These are phyloP conservation scores for Coelopa pilipes DNA, from an alignment of 2,888 invertebrate genomes.

Conservation along the genomic window DNA sequence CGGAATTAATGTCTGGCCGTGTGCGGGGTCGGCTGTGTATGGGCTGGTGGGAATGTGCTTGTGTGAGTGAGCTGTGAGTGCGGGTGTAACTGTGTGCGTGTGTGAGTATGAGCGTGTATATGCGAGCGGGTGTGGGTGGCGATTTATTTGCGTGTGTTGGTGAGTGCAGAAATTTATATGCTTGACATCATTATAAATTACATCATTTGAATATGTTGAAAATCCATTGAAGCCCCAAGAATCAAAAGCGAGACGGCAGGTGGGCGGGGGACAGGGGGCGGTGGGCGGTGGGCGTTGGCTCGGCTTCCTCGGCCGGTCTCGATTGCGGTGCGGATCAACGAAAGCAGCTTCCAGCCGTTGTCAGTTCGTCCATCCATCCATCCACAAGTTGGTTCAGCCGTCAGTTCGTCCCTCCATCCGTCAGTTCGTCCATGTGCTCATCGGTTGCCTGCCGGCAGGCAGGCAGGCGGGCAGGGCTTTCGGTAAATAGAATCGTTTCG, in stretches of 20 bases:
- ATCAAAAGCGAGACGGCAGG: slow-evolving; percentile 18
- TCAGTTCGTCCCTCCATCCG: too few species aligned
- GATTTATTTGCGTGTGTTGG: slow-evolving; percentile 3
- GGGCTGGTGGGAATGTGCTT: too few species aligned
- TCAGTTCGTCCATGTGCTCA: background rate
- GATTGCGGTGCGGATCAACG: too few species aligned
- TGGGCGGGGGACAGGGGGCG: background rate
- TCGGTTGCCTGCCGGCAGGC: too few species aligned
- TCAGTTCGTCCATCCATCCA: too few species aligned
- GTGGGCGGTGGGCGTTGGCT: background rate
- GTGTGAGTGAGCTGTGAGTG: background rate
- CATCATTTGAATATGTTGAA: slow-evolving; percentile 29
- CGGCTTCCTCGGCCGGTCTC: background rate
- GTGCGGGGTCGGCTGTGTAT: too few species aligned
- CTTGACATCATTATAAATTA: slow-evolving; percentile 34
- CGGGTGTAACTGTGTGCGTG: background rate
- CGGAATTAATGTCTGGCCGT: slow-evolving; percentile 23
- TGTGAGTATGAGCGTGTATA: background rate
- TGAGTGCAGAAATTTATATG: slow-evolving; percentile 25
- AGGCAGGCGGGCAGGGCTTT: background rate
- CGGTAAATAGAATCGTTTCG: background rate
- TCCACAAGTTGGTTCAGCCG: too few species aligned
- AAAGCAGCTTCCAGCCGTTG: too few species aligned
- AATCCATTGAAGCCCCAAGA: slow-evolving; percentile 26
- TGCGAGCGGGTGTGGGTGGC: background rate